Conservation (phyloP, 2,113 vertebrate species). For the Empidonax traillii region DNA sequence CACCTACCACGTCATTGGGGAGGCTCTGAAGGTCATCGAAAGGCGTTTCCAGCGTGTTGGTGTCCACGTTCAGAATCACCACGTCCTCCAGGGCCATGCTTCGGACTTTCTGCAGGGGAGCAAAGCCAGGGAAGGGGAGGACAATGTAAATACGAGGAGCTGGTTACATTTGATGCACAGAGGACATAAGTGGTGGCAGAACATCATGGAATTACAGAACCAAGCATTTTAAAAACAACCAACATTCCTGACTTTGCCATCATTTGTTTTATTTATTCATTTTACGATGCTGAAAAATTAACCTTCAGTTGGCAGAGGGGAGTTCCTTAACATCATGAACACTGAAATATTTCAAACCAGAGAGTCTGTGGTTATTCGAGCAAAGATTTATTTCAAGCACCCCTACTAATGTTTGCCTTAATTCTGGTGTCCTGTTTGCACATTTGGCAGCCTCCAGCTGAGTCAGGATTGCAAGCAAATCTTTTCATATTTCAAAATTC, state of each 20-base stretch:
- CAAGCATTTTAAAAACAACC: not conserved
- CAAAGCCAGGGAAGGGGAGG: not conserved
- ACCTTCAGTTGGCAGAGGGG: not conserved
- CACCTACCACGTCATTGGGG: constrained; percentile 92
- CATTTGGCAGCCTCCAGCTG: not conserved
- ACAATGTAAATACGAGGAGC: not conserved
- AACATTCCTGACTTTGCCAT: not conserved
- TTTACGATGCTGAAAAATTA: not conserved
- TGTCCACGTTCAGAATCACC: constrained; percentile 94
- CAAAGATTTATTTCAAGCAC: not conserved
- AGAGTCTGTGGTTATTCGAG: not conserved
- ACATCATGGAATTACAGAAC: not conserved
- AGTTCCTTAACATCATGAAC: not conserved
- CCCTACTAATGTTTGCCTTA: not conserved
- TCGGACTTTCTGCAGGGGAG: constrained; percentile 83
- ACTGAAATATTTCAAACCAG: not conserved
- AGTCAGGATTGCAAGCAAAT: not conserved
- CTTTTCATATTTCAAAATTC: not conserved
- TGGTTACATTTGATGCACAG: not conserved
- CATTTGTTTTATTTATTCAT: not conserved
- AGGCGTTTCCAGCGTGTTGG: constrained; percentile 94
- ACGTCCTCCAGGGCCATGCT: constrained; percentile 87
- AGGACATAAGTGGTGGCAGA: not conserved
- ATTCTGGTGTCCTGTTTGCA: not conserved
- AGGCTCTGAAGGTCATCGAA: constrained; percentile 95